Conservation (phyloP, 2,888 invertebrate genomes). For the Cosmorhoe ocellata region DNA sequence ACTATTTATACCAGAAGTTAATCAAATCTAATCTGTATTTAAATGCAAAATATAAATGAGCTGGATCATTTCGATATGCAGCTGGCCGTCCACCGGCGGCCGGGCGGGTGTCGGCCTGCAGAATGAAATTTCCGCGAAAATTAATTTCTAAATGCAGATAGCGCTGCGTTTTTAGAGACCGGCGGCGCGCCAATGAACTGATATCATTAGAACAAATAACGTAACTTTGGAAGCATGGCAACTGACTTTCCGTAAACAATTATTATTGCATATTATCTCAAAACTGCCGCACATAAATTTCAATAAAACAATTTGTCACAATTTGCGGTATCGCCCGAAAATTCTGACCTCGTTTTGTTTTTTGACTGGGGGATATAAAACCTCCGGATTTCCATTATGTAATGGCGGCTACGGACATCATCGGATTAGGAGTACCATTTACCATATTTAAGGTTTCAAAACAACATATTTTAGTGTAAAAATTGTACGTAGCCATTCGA, state of each 20-base stretch:
- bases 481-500: too few species aligned
- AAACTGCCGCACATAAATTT: slow-evolving; percentile 76
- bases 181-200: slow-evolving; percentile 68
- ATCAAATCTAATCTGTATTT: too few species aligned
- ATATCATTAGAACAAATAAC: slow-evolving; percentile 73
- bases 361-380: slow-evolving; percentile 51
- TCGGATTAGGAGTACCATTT: slow-evolving; percentile 34
- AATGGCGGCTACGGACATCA: slow-evolving; percentile 33
- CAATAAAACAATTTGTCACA: slow-evolving; percentile 76
- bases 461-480: neutral
- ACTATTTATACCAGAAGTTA: too few species aligned
- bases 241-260: slow-evolving; percentile 51
- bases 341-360: slow-evolving; percentile 53
- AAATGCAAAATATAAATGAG: slow-evolving; percentile 29
- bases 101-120: slow-evolving; percentile 30
- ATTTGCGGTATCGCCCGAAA: slow-evolving; percentile 57
- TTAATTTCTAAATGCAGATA: slow-evolving; percentile 66
- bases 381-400: too few species aligned
- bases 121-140: slow-evolving; percentile 60
- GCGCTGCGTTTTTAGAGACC: slow-evolving; percentile 56
- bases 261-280: slow-evolving; percentile 54
- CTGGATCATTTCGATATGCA: slow-evolving; percentile 26
- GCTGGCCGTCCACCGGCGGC: slow-evolving; percentile 26
- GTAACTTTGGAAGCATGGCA: slow-evolving; percentile 64
- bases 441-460: slow-evolving; percentile 26